These are phyloP conservation scores for Ommatoiulus sabulosus DNA, from an alignment of 2,888 invertebrate species.

Conservation along the genomic window DNA sequence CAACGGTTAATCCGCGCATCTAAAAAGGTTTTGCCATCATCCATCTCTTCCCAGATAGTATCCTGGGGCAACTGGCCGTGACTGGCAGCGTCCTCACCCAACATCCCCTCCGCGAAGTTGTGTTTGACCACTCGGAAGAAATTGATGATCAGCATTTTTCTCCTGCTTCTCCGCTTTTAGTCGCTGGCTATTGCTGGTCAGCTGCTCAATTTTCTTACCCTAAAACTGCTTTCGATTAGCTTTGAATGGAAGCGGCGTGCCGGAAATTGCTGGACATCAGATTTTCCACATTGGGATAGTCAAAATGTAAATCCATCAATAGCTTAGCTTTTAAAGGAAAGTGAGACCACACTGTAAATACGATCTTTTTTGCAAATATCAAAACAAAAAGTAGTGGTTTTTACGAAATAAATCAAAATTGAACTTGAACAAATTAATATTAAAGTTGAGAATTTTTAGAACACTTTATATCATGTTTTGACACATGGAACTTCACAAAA, in stretches of 20 bases:
- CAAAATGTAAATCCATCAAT: not conserved
- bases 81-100: not conserved
- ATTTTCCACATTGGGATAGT: not conserved
- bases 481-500: too few relatives aligned
- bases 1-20: not conserved
- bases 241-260: not conserved
- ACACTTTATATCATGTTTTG: too few relatives aligned
- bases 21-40: conserved; percentile 33
- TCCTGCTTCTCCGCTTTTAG: not conserved
- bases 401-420: too few relatives aligned
- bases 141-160: conserved; percentile 14
- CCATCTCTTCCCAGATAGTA: conserved; percentile 23
- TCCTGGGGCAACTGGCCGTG: not conserved
- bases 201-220: not conserved
- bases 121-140: conserved; percentile 12
- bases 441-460: too few relatives aligned
- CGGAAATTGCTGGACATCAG: not conserved
- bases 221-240: not conserved
- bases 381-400: too few relatives aligned
- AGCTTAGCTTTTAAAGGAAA: not conserved
- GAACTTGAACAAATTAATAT: too few relatives aligned
- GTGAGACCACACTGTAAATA: too few relatives aligned
- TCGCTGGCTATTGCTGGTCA: not conserved
- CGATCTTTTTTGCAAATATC: too few relatives aligned
- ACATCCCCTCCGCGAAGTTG: not conserved